These are phyloP conservation scores for Chironex yamaguchii DNA, from an alignment of 30 jellyfish, hydroid and myxozoan species.

Conservation along the genomic window DNA sequence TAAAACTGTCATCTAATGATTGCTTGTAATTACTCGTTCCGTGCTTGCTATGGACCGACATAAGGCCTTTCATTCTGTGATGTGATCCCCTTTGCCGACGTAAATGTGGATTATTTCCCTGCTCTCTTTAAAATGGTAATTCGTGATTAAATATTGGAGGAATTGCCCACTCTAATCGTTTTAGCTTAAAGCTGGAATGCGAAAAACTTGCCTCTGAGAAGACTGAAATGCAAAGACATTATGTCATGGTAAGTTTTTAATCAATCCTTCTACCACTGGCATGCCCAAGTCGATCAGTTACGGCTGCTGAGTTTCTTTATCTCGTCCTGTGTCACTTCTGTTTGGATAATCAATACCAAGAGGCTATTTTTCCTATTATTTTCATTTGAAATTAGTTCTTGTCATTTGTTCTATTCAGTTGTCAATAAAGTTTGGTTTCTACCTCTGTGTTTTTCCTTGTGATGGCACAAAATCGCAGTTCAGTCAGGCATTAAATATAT, in stretches of 20 bases:
- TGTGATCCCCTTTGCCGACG: neutral
- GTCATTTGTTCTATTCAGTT: neutral
- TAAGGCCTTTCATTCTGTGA: neutral
- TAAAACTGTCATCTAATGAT: too few relatives aligned
- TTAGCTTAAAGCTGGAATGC: slow-evolving; percentile 91
- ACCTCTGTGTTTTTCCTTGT: neutral
- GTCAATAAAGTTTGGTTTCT: neutral
- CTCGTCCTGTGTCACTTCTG: neutral
- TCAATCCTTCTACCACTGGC: too few relatives aligned
- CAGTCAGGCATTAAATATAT: neutral
- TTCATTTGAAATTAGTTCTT: neutral
- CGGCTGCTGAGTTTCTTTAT: too few relatives aligned
- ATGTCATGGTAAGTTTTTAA: slow-evolving; percentile 86
- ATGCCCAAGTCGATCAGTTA: too few relatives aligned
- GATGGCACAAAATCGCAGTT: neutral
- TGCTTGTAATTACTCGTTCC: too few relatives aligned
- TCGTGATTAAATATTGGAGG: slow-evolving; percentile 10
- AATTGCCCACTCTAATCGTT: neutral
- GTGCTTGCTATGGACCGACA: too few relatives aligned
- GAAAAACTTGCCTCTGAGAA: slow-evolving; percentile 97
- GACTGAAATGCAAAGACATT: slow-evolving; percentile 99
- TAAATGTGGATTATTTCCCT: neutral
- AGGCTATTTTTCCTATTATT: neutral
- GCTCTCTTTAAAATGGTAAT: neutral
- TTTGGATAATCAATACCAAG: neutral